Base-by-base conservation (phyloP, 2,888 invertebrate genomes). In the Pheosia tremula region DNA sequence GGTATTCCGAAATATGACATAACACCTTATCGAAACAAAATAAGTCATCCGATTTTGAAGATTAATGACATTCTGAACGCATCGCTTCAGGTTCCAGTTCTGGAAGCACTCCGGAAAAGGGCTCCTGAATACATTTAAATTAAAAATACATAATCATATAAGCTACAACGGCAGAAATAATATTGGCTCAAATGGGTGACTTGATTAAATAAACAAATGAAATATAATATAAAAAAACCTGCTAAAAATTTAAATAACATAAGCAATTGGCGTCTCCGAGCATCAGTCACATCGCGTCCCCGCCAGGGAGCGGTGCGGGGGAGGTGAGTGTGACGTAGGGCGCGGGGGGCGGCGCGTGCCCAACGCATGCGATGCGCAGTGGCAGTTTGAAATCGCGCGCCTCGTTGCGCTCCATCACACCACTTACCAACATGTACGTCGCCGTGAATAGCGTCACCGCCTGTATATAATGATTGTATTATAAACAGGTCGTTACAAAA, bases 371-470 rank as follows among this genome's bases (percentile, higher is more conserved):
- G 70, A 90, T 74, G 63, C 87, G 86, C 56, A 88, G 69, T 58
- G 75, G 57, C 56, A 69, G 61, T 66, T 86, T 85, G 63, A 62
- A 62, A 5, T 63, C 13, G 24, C 76, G 76, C 53, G 61, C 38
- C 55, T 81, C 83, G 13, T 70, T 67, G 38, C 81, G 81, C 62
- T 86, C 87, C 75, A 86, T 64, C 64, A 84, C 83, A 49, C 78
- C 75, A 9, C 78, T 71, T 66, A 88, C 91, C 69, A 89, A 71
- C 0, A 78, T 80, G 73, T 89, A 90, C 4, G 88, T 84, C 4
- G 85, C 79, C 66, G 89, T 82, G 71, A 91, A 89, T 62, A 93
- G 66, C 0, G 91, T 87, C 65, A 88, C 85, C 36, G 89, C 84
- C 92, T 93, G 75, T 0, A 38, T 52, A 56, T 52, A 41, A 13